Conservation (phyloP, 1,140 invertebrate species). For the Prorops nasuta region DNA sequence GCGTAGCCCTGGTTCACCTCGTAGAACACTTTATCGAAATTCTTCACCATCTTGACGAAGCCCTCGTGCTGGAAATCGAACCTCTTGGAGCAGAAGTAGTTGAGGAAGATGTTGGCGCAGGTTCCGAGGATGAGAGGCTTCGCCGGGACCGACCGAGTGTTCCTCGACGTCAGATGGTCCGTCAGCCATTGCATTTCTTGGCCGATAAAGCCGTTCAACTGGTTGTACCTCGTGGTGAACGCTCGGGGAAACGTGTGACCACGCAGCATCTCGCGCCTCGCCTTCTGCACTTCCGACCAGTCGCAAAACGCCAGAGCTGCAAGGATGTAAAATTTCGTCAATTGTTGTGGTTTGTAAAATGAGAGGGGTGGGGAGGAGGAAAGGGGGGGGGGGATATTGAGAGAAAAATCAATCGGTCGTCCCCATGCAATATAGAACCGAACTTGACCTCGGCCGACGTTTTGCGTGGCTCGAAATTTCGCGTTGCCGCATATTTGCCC, state of each 20-base stretch:
- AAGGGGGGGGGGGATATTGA: background rate
- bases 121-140: conserved; percentile 67
- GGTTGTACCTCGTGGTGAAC: conserved; percentile 67
- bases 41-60: conserved; percentile 67
- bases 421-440: background rate
- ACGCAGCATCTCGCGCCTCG: conserved; percentile 72
- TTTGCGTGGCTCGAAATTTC: conserved; percentile 17
- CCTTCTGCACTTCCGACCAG: conserved; percentile 80
- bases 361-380: background rate
- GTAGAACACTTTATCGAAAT: conserved; percentile 85
- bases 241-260: conserved; percentile 75
- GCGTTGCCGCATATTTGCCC: no score
- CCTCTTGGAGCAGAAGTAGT: conserved; percentile 78
- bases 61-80: conserved; percentile 67
- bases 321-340: conserved; percentile 30
- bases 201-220: conserved; percentile 65
- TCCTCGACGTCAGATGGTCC: conserved; percentile 50
- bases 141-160: conserved; percentile 42
- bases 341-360: background rate
- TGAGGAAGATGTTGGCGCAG: conserved; percentile 81
- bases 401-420: background rate
- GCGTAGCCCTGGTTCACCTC: conserved; percentile 88
- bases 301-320: conserved; percentile 82
- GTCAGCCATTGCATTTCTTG: conserved; percentile 63
- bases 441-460: no score